Evolutionary conservation across 2,113 vertebrate genomes (phyloP), one percentile per base, ranked within the genome.

Genomic region (Machaerirhynchus nigripectus): DNA sequence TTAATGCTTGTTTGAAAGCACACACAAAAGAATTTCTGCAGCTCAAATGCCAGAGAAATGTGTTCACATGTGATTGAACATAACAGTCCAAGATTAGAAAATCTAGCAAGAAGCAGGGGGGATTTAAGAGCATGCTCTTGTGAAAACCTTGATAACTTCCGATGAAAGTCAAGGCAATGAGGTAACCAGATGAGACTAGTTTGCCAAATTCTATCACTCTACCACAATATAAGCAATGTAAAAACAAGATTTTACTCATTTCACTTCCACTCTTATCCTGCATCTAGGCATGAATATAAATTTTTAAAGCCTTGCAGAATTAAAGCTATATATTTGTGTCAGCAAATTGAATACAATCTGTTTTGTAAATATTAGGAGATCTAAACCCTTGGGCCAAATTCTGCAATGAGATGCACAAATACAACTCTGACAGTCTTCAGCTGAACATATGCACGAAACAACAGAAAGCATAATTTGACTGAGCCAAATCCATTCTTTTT

Each of bases 271-370:
- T 71, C 60, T 84, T 95, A 65, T 68, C 71, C 40, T 84, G 37
- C 49, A 94, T 90, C 59, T 78, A 81, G 60, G 35, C 88, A 56
- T 63, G 47, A 90, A 80, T 85, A 96, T 92, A 92, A 92, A 89
- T 89, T 96, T 96, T 96, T 94, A 73, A 96, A 96, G 27, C 76
- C 83, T 84, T 1, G 0, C 13, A 79, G 92, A 95, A 97, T 95
- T 95, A 95, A 96, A 94, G 39, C 77, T 47, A 92, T 95, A 79
- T 93, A 78, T 96, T 92, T 92, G 44, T 94, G 92, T 92, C 88
- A 92, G 56, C 40, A 94, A 94, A 87, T 89, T 76, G 61, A 52
- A 87, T 57, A 21, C 90, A 86, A 86, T 89, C 76, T 89, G 73
- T 90, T 95, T 89, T 75, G 90, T 93, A 94, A 93, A 94, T 95